Evolutionary conservation across 2,797 vertebrate species (phyloP).

Genomic region (Myotis daubentonii): DNA sequence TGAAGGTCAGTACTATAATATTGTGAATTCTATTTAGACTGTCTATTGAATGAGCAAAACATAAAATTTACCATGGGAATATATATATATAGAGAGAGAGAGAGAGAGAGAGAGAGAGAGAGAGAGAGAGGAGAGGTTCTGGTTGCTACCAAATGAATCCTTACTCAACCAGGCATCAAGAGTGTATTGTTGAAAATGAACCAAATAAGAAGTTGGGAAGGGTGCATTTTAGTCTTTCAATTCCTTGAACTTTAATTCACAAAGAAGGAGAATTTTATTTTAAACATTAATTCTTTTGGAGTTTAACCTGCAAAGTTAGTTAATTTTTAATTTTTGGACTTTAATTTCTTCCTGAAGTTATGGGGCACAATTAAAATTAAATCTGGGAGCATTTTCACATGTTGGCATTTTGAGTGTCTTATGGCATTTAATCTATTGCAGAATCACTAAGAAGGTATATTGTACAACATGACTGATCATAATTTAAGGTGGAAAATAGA

Average conservation of each 20-base stretch:
- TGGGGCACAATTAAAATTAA: slow-evolving; percentile 31
- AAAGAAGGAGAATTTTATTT: neutral
- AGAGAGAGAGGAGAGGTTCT: neutral
- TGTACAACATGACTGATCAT: neutral
- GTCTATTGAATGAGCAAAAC: neutral
- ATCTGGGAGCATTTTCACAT: slow-evolving; percentile 7
- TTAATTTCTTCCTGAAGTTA: slow-evolving; percentile 50
- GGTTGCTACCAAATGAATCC: neutral
- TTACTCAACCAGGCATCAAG: neutral
- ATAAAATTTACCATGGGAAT: neutral
- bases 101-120: neutral
- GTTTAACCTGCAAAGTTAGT: neutral
- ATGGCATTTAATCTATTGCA: neutral
- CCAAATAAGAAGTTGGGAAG: neutral
- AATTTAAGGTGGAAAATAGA: neutral
- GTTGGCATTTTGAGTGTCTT: neutral
- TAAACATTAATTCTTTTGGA: neutral
- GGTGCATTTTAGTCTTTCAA: neutral
- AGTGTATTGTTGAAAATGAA: neutral
- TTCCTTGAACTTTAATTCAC: slow-evolving; percentile 14
- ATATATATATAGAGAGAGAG: neutral
- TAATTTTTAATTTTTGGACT: neutral
- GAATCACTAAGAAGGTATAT: neutral
- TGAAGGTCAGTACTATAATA: neutral
- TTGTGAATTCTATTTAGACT: neutral